Percentiles rank a stretch among this genome's conserved stretches.
Evolutionary conservation across 2,888 invertebrate genomes (phyloP).

Genomic region (Lucinisca nassula): DNA sequence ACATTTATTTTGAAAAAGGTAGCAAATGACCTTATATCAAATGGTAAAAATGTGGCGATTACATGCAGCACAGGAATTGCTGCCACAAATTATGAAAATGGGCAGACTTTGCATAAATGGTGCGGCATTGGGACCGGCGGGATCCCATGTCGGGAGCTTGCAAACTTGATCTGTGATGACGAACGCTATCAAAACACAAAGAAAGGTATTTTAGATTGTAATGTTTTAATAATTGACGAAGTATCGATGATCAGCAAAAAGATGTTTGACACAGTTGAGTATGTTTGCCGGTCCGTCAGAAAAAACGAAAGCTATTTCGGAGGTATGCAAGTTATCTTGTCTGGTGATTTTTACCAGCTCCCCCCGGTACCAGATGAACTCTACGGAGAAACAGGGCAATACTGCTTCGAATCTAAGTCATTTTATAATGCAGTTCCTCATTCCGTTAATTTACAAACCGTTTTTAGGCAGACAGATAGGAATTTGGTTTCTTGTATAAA

Average conservation of each 20-base stretch:
- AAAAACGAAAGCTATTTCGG: not conserved
- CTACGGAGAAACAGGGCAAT: conserved; percentile 3
- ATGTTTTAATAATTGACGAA: conserved; percentile 18
- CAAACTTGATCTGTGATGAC: not conserved
- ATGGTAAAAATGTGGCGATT: conserved; percentile 8
- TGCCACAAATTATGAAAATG: conserved; percentile 10
- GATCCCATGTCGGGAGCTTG: not conserved
- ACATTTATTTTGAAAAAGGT: conserved; percentile 5
- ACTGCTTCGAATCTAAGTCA: not conserved
- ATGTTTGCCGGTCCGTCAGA: not conserved
- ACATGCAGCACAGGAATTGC: conserved; percentile 17
- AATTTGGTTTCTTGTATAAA: not conserved
- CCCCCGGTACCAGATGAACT: conserved; percentile 12
- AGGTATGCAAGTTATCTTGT: conserved; percentile 4
- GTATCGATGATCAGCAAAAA: conserved; percentile 1
- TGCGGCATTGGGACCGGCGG: conserved; percentile 11
- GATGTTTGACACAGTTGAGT: conserved; percentile 4
- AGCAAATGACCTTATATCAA: not conserved
- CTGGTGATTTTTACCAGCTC: conserved; percentile 21
- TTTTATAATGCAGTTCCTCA: not conserved
- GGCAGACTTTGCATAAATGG: conserved; percentile 8
- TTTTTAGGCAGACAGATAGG: not conserved
- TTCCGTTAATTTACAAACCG: not conserved
- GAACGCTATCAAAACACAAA: not conserved
- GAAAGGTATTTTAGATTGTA: not conserved